These are phyloP conservation scores for roundworm (Caenorhabditis elegans) DNA, from an alignment of 1,140 invertebrate genomes.

Conservation along the genomic window DNA sequence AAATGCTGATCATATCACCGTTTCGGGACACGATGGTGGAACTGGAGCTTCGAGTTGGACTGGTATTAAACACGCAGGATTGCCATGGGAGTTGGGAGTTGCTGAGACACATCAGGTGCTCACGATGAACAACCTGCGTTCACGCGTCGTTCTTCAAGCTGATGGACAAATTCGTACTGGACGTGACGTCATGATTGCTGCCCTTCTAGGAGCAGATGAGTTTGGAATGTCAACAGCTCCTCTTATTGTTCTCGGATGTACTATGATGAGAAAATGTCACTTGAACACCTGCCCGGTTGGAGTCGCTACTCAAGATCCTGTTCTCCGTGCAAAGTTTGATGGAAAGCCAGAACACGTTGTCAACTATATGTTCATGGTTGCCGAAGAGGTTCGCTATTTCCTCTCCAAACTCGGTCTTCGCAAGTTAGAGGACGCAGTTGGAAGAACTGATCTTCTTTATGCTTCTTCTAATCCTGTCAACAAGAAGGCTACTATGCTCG, in stretches of 20 bases:
- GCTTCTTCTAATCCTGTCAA: conserved; percentile 71
- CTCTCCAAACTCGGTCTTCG: conserved; percentile 88
- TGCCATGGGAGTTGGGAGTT: conserved; percentile 95
- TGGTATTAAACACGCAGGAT: conserved; percentile 84
- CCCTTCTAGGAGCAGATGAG: conserved; percentile 92
- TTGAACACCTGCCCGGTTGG: conserved; percentile 98
- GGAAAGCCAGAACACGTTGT: conserved; percentile 96
- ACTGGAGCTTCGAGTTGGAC: conserved; percentile 95
- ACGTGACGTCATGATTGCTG: conserved; percentile 94
- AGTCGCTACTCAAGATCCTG: conserved; percentile 94
- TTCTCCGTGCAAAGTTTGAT: conserved; percentile 89
- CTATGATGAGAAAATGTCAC: conserved; percentile 99
- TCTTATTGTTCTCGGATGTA: conserved; percentile 92
- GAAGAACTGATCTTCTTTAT: conserved; percentile 82
- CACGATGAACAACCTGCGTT: conserved; percentile 90
- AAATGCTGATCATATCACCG: conserved; percentile 96
- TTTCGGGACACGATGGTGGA: conserved; percentile 96
- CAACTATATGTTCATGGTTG: conserved; percentile 95
- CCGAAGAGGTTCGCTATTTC: conserved; percentile 80
- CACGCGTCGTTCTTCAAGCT: conserved; percentile 88
- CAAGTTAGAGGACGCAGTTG: conserved; percentile 88
- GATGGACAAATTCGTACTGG: conserved; percentile 87
- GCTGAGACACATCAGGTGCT: conserved; percentile 94
- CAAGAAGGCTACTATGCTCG: conserved; percentile 80
- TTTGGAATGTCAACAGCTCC: conserved; percentile 93